A percentile compares a stretch with the other conserved stretches of the same genome.
Evolutionary conservation across 2,113 vertebrate genomes (phyloP).

Genomic region (Spilogale gracilis): DNA sequence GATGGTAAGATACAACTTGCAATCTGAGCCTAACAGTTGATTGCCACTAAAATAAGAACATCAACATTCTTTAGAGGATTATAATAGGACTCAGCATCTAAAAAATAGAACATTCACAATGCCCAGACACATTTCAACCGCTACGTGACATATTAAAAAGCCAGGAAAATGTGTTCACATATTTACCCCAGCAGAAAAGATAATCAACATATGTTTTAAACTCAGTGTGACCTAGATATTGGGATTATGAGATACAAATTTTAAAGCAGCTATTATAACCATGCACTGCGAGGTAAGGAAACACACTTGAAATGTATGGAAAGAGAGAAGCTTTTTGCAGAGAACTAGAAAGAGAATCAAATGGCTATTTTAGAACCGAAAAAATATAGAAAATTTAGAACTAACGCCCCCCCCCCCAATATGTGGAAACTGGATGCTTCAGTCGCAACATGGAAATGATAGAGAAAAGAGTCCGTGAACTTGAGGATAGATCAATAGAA

Average conservation of each 20-base stretch:
- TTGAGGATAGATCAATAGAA: neutral
- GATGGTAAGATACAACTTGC: slow-evolving; percentile 5
- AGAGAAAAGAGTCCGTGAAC: neutral
- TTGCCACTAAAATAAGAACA: neutral
- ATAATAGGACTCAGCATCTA: neutral
- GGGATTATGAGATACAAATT: neutral
- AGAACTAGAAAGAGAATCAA: neutral
- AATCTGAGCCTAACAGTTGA: slow-evolving; percentile 22
- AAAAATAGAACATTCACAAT: slow-evolving; percentile 14
- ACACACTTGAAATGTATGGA: neutral
- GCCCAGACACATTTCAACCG: neutral
- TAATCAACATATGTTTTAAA: neutral
- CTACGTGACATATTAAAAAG: neutral
- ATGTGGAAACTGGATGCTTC: neutral
- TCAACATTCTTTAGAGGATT: neutral
- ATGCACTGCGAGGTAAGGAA: neutral
- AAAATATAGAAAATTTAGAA: neutral
- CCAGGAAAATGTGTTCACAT: neutral
- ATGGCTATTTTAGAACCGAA: neutral
- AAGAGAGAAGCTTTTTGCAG: neutral
- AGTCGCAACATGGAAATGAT: slow-evolving; percentile 15
- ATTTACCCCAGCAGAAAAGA: neutral
- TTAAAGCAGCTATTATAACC: neutral
- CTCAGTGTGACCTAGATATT: neutral
- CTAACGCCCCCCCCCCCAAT: neutral